phyloP scores from a whole-genome alignment of 2,888 invertebrate genomes.

The Litoditis marina region DNA sequence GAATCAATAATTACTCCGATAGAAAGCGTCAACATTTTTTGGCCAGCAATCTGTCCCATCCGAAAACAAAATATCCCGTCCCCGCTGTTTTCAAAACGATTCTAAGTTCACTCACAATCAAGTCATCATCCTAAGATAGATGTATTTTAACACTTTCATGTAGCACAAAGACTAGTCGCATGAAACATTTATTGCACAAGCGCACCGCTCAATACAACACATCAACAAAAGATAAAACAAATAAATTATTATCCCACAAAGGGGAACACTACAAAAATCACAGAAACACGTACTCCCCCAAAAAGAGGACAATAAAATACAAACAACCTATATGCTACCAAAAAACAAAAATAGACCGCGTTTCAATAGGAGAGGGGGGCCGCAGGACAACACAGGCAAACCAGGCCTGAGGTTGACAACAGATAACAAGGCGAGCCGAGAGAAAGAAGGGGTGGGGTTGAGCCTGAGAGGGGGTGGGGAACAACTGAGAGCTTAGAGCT shows the following conservation, averaged over 20 bases:
- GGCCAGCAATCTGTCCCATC: too few species aligned
- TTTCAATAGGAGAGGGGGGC: conserved; percentile 5
- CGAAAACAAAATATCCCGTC: too few species aligned
- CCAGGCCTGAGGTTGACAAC: conserved; percentile 6
- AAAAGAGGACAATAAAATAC: background rate
- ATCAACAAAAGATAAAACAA: too few species aligned
- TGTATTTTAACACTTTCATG: too few species aligned
- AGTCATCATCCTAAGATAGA: too few species aligned
- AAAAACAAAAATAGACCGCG: conserved; percentile 8
- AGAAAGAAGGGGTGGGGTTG: background rate
- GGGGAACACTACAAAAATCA: background rate
- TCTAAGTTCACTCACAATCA: too few species aligned
- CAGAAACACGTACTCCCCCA: background rate
- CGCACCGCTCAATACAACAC: background rate
- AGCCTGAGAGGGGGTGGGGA: too few species aligned
- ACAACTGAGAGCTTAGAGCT: conserved; percentile 46
- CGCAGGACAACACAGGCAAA: background rate
- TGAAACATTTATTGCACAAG: conserved; percentile 1
- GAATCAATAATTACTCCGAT: too few species aligned
- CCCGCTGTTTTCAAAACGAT: too few species aligned
- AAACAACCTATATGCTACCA: background rate
- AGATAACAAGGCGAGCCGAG: background rate
- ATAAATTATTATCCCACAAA: conserved; percentile 6
- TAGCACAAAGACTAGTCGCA: too few species aligned
- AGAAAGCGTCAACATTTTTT: too few species aligned